Evolutionary conservation across 2,888 invertebrate species (phyloP), one percentile per base, ranked within the genome.

Genomic region (Saturnia japonica): DNA sequence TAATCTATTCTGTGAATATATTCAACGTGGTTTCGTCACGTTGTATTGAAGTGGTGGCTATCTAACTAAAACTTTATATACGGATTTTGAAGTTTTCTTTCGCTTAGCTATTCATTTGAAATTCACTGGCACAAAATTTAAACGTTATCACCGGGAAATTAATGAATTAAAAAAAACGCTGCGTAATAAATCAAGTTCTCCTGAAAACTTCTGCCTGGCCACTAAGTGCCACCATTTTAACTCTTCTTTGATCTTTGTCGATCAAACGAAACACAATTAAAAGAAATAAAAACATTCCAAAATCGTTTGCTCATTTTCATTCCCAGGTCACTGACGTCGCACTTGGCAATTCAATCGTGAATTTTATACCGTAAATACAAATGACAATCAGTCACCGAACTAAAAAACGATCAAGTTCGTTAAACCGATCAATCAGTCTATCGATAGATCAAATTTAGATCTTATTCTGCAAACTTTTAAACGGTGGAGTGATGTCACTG

Each of bases 341-440:
- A 62, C 9, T 62, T 3, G 8, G 28, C 62, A 62, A 3, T 62
- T 62, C 60, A 34, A 34, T 34, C 28, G 14, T 28, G 62, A 34
- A 8, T 62, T 62, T 12, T 34, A 62, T 62, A 34, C 16, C 28
- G 16, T 34, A 62, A 62, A 62, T 34, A 62, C n/a, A 62, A 62
- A 62, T 34, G 34, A 62, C 7, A 34, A 62, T 62, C 54, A n/a
- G 54, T 54, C 62, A 19, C 62, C 34, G 62, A 62, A 34, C 4
- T 62, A 34, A 34, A 62, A 54, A 62, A 14, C 16, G 34, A 62
- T 62, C 62, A 34, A 57, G 62, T 62, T 62, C 62, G 1, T 62
- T 34, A 62, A 62, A 62, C 62, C 28, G 62, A 62, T 62, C 28
- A 62, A 62, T 62, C 11, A 54, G 22, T 54, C 54, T n/a, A 54